phyloP scores from a whole-genome alignment of 1,140 invertebrate species.

The Zaprionus taronus region DNA sequence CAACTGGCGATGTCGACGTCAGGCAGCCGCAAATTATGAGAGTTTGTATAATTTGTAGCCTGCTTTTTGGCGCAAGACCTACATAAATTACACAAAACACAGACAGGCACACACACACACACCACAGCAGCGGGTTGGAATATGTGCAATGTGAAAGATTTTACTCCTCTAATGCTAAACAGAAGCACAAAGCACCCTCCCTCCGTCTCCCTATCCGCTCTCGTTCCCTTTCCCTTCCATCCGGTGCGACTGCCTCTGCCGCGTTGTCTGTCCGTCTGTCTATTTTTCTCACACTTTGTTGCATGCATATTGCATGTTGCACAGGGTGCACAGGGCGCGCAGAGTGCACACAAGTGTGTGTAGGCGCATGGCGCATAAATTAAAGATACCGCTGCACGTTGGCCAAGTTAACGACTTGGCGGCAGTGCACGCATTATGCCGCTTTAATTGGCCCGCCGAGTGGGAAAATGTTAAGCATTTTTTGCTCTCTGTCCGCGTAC shows the following conservation, averaged over 20 bases:
- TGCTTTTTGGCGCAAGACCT: slow-evolving; percentile 46
- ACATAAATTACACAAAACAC: slow-evolving; percentile 47
- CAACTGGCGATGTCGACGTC: slow-evolving; percentile 2
- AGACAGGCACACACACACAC: slow-evolving; percentile 7
- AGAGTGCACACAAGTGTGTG: slow-evolving; percentile 19
- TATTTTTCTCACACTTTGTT: slow-evolving; percentile 30
- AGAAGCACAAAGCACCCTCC: slow-evolving; percentile 8
- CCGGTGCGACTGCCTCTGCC: background rate
- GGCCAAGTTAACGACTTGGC: slow-evolving; percentile 63
- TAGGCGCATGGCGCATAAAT: slow-evolving; percentile 52
- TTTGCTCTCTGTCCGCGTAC: slow-evolving; percentile 24
- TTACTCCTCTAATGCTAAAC: slow-evolving; percentile 28
- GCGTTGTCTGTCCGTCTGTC: background rate
- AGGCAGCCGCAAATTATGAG: slow-evolving; percentile 41
- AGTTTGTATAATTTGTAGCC: slow-evolving; percentile 39
- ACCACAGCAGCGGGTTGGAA: background rate
- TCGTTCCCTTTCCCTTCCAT: background rate
- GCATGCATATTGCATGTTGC: slow-evolving; percentile 41
- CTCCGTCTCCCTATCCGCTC: background rate
- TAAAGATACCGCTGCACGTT: slow-evolving; percentile 43
- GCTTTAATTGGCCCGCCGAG: slow-evolving; percentile 62
- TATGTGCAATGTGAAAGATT: slow-evolving; percentile 9
- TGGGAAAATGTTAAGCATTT: slow-evolving; percentile 34
- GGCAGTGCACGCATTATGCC: slow-evolving; percentile 27
- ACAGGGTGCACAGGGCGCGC: slow-evolving; percentile 8